These are phyloP conservation scores for Porites rus DNA, from an alignment of 92 coral and sea anemone species.

Conservation along the genomic window DNA sequence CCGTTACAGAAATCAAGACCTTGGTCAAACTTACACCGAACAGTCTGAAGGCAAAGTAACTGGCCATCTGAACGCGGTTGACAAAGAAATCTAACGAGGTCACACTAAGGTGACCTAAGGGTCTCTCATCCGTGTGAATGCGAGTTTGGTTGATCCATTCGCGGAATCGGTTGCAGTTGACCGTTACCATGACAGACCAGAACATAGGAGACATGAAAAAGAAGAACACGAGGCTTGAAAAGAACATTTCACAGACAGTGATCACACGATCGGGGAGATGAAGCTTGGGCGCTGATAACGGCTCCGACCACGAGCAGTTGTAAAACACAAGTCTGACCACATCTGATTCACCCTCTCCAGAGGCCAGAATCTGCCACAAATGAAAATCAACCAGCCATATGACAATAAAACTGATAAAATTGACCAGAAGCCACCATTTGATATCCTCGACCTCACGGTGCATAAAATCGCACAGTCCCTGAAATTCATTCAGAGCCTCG, in stretches of 20 bases:
- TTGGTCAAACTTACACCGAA: slow-evolving; percentile 46
- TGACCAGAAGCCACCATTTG: slow-evolving; percentile 57
- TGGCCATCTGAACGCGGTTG: slow-evolving; percentile 60
- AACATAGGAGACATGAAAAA: slow-evolving; percentile 53
- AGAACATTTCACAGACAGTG: slow-evolving; percentile 51
- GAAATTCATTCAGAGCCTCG: slow-evolving; percentile 46
- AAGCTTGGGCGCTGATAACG: slow-evolving; percentile 24
- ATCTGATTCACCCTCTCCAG: slow-evolving; percentile 16
- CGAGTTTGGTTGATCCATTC: slow-evolving; percentile 55
- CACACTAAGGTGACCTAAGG: slow-evolving; percentile 30
- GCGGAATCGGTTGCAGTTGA: slow-evolving; percentile 50
- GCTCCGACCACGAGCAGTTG: slow-evolving; percentile 44
- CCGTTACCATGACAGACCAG: slow-evolving; percentile 65
- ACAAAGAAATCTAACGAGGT: slow-evolving; percentile 53
- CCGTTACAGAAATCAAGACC: slow-evolving; percentile 44
- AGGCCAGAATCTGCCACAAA: slow-evolving; percentile 50
- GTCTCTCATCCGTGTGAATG: slow-evolving; percentile 37
- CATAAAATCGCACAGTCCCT: slow-evolving; percentile 47
- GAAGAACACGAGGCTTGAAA: slow-evolving; percentile 54
- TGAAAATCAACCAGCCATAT: slow-evolving; percentile 56
- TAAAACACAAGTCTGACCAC: slow-evolving; percentile 47
- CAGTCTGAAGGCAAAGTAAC: slow-evolving; percentile 52
- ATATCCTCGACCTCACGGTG: slow-evolving; percentile 34
- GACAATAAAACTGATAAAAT: slow-evolving; percentile 39
- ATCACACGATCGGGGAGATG: slow-evolving; percentile 21